Conservation (phyloP, 1,140 invertebrate species). For the Temnothorax longispinosus region DNA sequence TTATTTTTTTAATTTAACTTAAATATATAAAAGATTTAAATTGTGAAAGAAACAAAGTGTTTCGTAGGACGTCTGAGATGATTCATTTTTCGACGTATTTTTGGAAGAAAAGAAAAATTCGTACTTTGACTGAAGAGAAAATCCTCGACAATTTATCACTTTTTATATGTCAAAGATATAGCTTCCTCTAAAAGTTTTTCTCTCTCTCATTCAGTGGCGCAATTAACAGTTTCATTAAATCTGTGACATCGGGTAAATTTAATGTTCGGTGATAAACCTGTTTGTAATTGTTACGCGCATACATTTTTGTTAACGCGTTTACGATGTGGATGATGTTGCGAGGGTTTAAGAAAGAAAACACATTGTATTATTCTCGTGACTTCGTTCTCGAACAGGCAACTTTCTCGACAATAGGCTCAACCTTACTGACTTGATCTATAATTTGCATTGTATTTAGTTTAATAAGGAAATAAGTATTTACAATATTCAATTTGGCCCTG, state of each 20-base stretch:
- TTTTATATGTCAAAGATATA: not conserved
- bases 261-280: slow-evolving; percentile 14
- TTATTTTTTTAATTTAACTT: not conserved
- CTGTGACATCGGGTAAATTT: slow-evolving; percentile 25
- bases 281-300: slow-evolving; percentile 18
- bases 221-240: slow-evolving; percentile 37
- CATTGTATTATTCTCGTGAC: not conserved
- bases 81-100: not conserved
- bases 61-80: no score
- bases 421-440: not conserved
- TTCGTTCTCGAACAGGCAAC: not conserved
- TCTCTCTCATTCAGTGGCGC: not conserved
- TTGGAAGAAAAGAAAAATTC: not conserved
- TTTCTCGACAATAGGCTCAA: not conserved
- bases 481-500: not conserved
- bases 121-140: not conserved
- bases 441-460: not conserved
- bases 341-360: not conserved
- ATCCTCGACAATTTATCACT: slow-evolving; percentile 3
- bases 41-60: not conserved
- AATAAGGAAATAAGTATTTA: not conserved
- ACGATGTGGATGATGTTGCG: not conserved
- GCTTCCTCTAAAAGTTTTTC: not conserved
- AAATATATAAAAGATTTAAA: not conserved
- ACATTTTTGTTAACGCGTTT: not conserved